phyloP scores from a whole-genome alignment of 2,113 vertebrate genomes.

The Cavia aperea region DNA sequence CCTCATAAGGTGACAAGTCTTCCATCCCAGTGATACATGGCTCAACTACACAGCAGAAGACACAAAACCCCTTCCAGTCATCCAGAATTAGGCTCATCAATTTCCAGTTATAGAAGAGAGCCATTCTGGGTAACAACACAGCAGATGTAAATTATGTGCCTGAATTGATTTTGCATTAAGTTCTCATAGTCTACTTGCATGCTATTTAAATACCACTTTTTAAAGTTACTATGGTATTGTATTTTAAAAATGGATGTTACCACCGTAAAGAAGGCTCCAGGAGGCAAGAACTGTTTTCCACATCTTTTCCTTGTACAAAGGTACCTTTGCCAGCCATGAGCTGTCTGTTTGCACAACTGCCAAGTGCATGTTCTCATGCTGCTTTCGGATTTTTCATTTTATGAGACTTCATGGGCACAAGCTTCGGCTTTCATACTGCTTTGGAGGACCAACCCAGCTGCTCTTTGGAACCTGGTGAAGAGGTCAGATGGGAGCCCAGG shows the following conservation, averaged over 20 bases:
- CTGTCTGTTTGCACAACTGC: not conserved
- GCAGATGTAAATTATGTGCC: conserved; percentile 58
- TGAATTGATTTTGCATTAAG: conserved; percentile 65
- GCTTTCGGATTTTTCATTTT: not conserved
- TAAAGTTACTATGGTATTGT: conserved; percentile 43
- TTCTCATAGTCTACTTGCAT: conserved; percentile 49
- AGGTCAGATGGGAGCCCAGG: accelerated
- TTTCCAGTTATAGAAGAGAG: conserved; percentile 59
- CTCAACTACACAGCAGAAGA: conserved; percentile 39
- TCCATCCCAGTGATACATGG: conserved; percentile 24
- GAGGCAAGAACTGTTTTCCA: conserved; percentile 14
- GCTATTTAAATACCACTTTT: conserved; percentile 53
- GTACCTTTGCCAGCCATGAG: not conserved
- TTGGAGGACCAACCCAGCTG: not conserved
- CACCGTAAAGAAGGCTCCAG: not conserved
- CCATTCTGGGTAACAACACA: conserved; percentile 45
- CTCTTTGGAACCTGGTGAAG: not conserved
- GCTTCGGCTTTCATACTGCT: not conserved
- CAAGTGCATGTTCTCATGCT: not conserved
- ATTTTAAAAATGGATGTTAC: conserved; percentile 49
- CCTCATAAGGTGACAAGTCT: conserved; percentile 17
- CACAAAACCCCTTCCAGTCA: conserved; percentile 53
- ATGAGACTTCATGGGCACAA: not conserved
- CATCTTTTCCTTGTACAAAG: not conserved
- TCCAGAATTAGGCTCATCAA: conserved; percentile 58